phyloP scores from a whole-genome alignment of 53 echinoderm and acorn worm genomes.

The Paelopatides confundens region DNA sequence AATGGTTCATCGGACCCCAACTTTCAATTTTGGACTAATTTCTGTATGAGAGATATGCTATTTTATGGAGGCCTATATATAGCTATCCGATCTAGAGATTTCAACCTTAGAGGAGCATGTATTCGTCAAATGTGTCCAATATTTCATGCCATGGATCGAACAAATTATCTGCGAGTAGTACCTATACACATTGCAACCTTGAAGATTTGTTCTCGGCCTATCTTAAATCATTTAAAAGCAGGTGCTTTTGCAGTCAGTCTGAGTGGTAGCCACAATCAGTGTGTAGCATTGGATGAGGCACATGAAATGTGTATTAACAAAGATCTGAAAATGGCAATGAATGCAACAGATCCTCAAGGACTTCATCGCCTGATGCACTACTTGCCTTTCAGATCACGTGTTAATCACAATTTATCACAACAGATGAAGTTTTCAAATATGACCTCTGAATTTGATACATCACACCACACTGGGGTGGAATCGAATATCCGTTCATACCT shows the following conservation, averaged over 20 bases:
- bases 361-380: slow-evolving; percentile 5
- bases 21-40: slow-evolving; percentile 34
- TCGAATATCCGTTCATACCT: slow-evolving; percentile 7
- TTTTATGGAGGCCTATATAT: neutral
- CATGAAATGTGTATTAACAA: slow-evolving; percentile 34
- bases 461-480: neutral
- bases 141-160: slow-evolving; percentile 35
- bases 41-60: slow-evolving; percentile 11
- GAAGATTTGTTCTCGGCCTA: neutral
- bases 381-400: slow-evolving; percentile 6
- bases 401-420: neutral
- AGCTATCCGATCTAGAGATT: slow-evolving; percentile 19
- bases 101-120: slow-evolving; percentile 19
- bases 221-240: neutral
- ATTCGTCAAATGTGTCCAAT: slow-evolving; percentile 19
- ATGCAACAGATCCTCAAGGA: slow-evolving; percentile 23
- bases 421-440: neutral
- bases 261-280: slow-evolving; percentile 17
- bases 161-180: slow-evolving; percentile 18
- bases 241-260: slow-evolving; percentile 45
- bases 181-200: slow-evolving; percentile 36
- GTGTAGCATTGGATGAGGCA: slow-evolving; percentile 36
- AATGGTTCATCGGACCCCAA: neutral
- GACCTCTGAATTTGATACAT: neutral
- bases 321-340: slow-evolving; percentile 40